Evolutionary conservation across 30 jellyfish, hydroid and myxozoan genomes (phyloP).

Genomic region (Aurelia sp.): DNA sequence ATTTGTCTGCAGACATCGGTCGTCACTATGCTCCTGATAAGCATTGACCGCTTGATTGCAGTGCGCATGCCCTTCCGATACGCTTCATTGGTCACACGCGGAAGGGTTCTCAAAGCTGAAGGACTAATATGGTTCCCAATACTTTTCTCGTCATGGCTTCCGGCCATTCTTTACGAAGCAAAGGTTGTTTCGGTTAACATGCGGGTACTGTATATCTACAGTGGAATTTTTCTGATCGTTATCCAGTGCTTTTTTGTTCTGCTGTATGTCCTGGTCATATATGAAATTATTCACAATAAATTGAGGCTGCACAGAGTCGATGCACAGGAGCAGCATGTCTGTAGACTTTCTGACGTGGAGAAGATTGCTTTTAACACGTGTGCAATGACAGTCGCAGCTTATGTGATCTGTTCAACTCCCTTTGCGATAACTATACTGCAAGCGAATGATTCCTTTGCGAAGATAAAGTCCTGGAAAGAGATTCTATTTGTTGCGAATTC

Average conservation of each 20-base stretch:
- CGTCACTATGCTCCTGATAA: conserved; percentile 24
- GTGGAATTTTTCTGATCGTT: conserved; percentile 1
- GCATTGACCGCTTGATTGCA: conserved; percentile 31
- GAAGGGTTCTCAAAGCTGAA: conserved; percentile 4
- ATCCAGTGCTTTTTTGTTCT: background rate
- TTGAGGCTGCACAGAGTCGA: background rate
- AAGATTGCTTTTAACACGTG: conserved; percentile 33
- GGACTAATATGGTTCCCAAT: background rate
- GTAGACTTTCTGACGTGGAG: conserved; percentile 32
- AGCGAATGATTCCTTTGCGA: background rate
- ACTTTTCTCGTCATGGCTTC: background rate
- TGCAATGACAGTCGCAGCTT: conserved; percentile 16
- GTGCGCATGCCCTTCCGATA: conserved; percentile 26
- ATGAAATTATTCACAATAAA: background rate
- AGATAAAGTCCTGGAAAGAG: background rate
- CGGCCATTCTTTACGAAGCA: background rate
- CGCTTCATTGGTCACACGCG: conserved; percentile 1
- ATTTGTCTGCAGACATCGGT: conserved; percentile 1
- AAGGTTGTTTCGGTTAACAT: background rate
- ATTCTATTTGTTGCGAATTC: conserved; percentile 5
- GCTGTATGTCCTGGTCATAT: conserved; percentile 2
- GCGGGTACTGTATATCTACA: background rate
- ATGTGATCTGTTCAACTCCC: conserved; percentile 15
- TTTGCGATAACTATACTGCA: background rate
- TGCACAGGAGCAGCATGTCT: background rate